These are phyloP conservation scores for Rhinichthys osculus DNA, from an alignment of 2,797 vertebrate genomes.

Conservation along the genomic window DNA sequence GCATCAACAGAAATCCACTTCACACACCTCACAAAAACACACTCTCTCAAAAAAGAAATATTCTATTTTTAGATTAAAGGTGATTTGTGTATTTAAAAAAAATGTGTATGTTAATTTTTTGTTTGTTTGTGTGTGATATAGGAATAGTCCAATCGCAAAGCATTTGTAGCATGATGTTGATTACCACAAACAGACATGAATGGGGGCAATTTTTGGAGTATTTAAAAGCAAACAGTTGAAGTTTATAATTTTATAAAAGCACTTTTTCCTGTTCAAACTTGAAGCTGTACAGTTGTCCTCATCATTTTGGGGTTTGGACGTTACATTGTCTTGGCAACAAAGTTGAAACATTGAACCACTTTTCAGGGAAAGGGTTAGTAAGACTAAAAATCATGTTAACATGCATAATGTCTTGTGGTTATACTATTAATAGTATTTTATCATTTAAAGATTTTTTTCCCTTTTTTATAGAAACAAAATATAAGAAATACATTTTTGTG, in stretches of 20 bases:
- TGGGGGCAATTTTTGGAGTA: not conserved
- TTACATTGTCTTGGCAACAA: not conserved
- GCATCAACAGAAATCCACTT: conserved; percentile 31
- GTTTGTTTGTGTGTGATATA: too few relatives aligned
- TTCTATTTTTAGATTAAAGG: not conserved
- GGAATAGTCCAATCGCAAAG: too few relatives aligned
- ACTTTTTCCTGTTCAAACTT: not conserved
- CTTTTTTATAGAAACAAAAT: not conserved
- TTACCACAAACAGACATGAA: not conserved
- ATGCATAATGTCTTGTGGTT: not conserved
- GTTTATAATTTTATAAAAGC: not conserved
- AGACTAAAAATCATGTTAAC: not conserved
- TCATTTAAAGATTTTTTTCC: not conserved
- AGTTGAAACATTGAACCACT: not conserved
- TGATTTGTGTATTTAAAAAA: too few relatives aligned
- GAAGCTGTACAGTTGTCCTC: not conserved
- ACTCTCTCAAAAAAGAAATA: not conserved
- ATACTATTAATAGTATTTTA: not conserved
- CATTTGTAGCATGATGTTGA: not conserved
- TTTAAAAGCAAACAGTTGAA: not conserved
- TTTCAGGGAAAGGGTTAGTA: not conserved
- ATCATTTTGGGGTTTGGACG: not conserved
- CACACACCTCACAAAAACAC: conserved; percentile 15
- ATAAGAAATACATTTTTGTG: not conserved
- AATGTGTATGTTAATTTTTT: too few relatives aligned